phyloP scores from a whole-genome alignment of 2,888 invertebrate genomes.

The Opisthograptis luteolata region DNA sequence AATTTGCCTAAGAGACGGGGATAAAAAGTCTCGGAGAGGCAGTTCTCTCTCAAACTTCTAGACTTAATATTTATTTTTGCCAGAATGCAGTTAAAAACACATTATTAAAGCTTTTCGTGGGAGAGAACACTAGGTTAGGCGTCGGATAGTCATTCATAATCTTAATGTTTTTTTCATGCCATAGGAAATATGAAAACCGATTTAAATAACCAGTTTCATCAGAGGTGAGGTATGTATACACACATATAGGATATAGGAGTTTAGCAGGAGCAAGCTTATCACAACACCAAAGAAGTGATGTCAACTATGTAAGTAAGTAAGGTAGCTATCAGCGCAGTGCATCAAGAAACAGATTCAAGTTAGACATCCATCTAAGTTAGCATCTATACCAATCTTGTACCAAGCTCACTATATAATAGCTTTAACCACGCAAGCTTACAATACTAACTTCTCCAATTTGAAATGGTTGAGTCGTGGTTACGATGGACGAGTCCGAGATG shows the following conservation, averaged over 20 bases:
- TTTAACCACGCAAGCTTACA: slow-evolving; percentile 12
- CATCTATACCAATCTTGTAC: slow-evolving; percentile 18
- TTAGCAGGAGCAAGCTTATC: no score
- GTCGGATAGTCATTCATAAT: no score
- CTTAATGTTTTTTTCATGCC: no score
- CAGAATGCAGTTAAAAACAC: slow-evolving; percentile 7
- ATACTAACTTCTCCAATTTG: slow-evolving; percentile 37
- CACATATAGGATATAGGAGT: no score
- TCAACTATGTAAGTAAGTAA: no score
- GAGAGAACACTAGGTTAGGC: no score
- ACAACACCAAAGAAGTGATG: no score
- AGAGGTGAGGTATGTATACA: no score
- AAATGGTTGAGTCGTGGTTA: slow-evolving; percentile 30
- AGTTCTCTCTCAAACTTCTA: slow-evolving; percentile 34
- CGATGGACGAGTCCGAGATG: no score
- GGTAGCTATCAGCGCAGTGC: no score
- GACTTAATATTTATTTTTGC: slow-evolving; percentile 32
- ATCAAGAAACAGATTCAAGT: slow-evolving; percentile 17
- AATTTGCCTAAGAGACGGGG: slow-evolving; percentile 46
- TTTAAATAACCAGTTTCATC: no score
- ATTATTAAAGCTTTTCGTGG: background rate
- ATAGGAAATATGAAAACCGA: no score
- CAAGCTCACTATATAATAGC: slow-evolving; percentile 19
- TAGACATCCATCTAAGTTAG: slow-evolving; percentile 33
- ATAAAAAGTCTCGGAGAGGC: slow-evolving; percentile 45